Evolutionary conservation across 2,888 invertebrate species (phyloP), one percentile per base, ranked within the genome.

Genomic region (Patella ulyssiponensis): DNA sequence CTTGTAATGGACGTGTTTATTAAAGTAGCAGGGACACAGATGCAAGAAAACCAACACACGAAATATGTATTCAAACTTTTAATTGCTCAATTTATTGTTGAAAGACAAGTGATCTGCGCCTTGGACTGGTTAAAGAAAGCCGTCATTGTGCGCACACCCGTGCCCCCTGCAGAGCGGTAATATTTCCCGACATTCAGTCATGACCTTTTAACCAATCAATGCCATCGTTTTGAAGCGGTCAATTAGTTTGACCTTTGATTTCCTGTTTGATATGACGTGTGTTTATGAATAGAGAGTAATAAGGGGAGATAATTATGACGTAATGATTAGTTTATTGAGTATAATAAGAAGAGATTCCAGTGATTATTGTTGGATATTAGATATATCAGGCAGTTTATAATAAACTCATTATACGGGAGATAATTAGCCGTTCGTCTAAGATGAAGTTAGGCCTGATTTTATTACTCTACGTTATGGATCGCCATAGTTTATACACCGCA

Each of bases 201-300:
- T 64, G 76, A 54, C 73, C 74, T 54, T 69, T 69, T 56, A 73
- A 73, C 77, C 64, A 70, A 74, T 77, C 77, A 69, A 53, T 74
- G 54, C 53, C 69, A 52, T 74, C 71, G 56, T 71, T 77, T 77
- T 54, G 71, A 56, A 70, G 74, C 74, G 77, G 77, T 77, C 77
- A 77, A 77, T 77, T 73, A 71, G 20, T 71, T 74, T 77, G 77
- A 74, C 74, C 77, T 53, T 64, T 71, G 53, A 77, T 77, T 73
- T 74, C 53, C 20, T 72, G 53, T 72, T 53, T 23, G 53, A 15
- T 53, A 23, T 72, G 72, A 64, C 64, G 64, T 64, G 20, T 23
- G 20, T 64, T 20, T 64, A 64, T 64, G 64, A 64, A 64, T 23
- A 23, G 64, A 23, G 14, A 23, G 64, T 64, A 64, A 64, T 64